phyloP scores from a whole-genome alignment of 2,113 vertebrate genomes.

The Gobius niger region DNA sequence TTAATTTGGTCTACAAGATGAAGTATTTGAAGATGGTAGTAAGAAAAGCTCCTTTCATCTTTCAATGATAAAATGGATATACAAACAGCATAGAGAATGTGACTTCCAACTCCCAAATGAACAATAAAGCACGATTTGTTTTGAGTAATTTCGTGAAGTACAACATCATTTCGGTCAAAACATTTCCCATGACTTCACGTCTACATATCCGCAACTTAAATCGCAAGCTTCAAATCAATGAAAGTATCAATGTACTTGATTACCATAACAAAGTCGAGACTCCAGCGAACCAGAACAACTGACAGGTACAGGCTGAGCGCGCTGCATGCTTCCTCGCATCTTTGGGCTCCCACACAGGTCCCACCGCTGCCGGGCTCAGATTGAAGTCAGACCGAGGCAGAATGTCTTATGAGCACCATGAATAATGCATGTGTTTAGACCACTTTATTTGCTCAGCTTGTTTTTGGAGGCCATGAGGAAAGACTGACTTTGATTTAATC shows the following conservation, averaged over 20 bases:
- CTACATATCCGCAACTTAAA: conserved; percentile 11
- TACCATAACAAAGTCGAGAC: conserved; percentile 24
- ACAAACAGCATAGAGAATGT: too few species aligned
- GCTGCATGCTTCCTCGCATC: conserved; percentile 32
- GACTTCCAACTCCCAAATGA: too few species aligned
- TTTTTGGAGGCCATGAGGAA: conserved; percentile 22
- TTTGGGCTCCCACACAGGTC: conserved; percentile 23
- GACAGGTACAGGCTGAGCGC: conserved; percentile 33
- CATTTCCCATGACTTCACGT: too few species aligned
- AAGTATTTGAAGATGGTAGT: too few species aligned
- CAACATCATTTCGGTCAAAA: too few species aligned
- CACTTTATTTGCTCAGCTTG: conserved; percentile 25
- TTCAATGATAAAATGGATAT: too few species aligned
- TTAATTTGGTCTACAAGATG: too few species aligned
- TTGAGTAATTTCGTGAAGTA: too few species aligned
- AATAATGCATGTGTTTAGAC: conserved; percentile 54
- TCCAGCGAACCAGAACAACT: conserved; percentile 27
- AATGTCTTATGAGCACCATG: conserved; percentile 41
- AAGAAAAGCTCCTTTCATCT: too few species aligned
- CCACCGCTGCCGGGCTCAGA: conserved; percentile 30
- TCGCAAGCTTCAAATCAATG: conserved; percentile 14
- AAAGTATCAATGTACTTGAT: conserved; percentile 7
- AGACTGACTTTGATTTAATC: conserved; percentile 22
- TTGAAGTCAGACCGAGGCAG: conserved; percentile 17
- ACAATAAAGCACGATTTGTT: too few species aligned